Percentiles rank a stretch among this genome's conserved stretches.
Evolutionary conservation across 2,888 invertebrate genomes (phyloP).

Genomic region (Hypena proboscidalis): DNA sequence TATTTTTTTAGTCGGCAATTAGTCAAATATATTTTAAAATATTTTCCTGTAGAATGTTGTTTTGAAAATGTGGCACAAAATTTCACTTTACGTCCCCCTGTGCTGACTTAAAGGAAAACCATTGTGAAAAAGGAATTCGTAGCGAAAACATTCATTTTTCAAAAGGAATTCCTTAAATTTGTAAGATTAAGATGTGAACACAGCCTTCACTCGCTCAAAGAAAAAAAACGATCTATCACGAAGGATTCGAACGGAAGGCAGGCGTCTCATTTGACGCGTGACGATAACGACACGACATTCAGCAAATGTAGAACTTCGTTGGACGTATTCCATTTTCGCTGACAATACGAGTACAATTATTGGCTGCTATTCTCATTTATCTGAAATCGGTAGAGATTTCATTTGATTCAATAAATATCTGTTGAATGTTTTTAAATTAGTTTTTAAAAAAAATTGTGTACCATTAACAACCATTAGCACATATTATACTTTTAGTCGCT

Average conservation of each 20-base stretch:
- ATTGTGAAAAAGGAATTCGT: conserved; percentile 17
- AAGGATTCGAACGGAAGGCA: conserved; percentile 26
- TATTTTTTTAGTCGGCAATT: no score
- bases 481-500: no score
- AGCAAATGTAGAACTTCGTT: conserved; percentile 5
- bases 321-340: conserved; percentile 18
- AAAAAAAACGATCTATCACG: conserved; percentile 49
- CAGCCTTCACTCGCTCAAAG: conserved; percentile 33
- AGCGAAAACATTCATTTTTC: conserved; percentile 28
- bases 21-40: conserved; percentile 10
- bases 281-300: conserved; percentile 29
- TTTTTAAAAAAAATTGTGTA: no score
- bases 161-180: conserved; percentile 29
- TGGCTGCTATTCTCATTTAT: conserved; percentile 13
- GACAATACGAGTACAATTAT: conserved; percentile 16
- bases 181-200: conserved; percentile 41
- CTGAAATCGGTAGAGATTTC: no score
- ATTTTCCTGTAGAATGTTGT: conserved; percentile 5
- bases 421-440: no score
- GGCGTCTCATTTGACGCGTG: conserved; percentile 18
- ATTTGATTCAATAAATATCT: no score
- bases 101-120: conserved; percentile 10
- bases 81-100: conserved; percentile 9
- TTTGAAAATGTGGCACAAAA: conserved; percentile 1
- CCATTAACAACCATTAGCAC: no score